Base-by-base conservation (phyloP, 92 coral and sea anemone genomes). In the Actinernus sp. region DNA sequence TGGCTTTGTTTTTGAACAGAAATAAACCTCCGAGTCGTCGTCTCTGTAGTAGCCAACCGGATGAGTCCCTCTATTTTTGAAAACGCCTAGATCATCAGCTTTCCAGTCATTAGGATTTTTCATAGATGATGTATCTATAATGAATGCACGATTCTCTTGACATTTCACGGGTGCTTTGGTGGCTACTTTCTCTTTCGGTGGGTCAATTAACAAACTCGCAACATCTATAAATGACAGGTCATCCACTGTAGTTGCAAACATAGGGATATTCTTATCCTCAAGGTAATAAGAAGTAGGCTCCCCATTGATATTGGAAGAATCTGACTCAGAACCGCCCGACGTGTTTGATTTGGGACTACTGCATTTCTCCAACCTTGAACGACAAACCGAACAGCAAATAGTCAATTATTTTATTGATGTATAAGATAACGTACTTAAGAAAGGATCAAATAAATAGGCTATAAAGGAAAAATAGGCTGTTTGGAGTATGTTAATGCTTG, bases 211-310 rank as follows among this genome's bases (percentile, higher is more conserved):
- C 9, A 68, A 19, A 14, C 30, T 50, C 31, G 39, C 71, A 18
- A 61, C 61, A 41, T 61, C 32, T 24, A n/a, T 17, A 62, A 34
- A 47, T 0, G 80, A 47, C 61, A 61, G 18, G 16, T 27, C 39
- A 28, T 73, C 50, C 5, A 73, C 61, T 3, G 59, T 53, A 0
- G 49, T 0, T 18, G 80, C 39, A 49, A 13, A 69, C 29, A 73
- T 48, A 11, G 80, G 80, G 0, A 60, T 73, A 37, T 73, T 0
- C 18, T 73, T 25, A 32, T 73, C 71, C 0, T 41, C 71, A 4
- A 71, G 80, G 49, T 73, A 73, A 71, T 31, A 58, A 10, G 69
- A 37, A 27, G 68, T 26, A 11, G 61, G n/a, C n/a, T n/a, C n/a
- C n/a, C n/a, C n/a, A n/a, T n/a, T 16, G n/a, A n/a, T n/a, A n/a